Evolutionary conservation across 2,888 invertebrate genomes (phyloP).

Genomic region (Oconnorella tubifera): DNA sequence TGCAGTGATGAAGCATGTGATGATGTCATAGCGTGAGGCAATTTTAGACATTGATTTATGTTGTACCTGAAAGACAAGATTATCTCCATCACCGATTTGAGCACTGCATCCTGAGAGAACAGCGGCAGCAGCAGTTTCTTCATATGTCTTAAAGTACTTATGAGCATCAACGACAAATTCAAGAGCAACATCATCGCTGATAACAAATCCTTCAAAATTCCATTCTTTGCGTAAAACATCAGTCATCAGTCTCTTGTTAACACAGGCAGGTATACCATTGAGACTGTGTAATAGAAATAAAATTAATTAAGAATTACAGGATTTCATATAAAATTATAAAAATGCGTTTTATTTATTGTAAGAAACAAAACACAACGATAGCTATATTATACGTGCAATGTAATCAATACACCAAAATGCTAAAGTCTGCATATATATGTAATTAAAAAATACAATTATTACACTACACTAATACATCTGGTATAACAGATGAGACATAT

Average conservation of each 20-base stretch:
- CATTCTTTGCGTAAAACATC: conserved; percentile 45
- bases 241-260: conserved; percentile 44
- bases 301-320: no score
- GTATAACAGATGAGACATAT: no score
- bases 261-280: conserved; percentile 52
- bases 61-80: background rate
- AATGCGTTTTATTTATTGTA: background rate
- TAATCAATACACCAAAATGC: no score
- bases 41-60: no score
- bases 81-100: background rate
- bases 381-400: no score
- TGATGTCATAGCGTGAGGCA: no score
- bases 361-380: no score
- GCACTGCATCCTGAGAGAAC: conserved; percentile 29
- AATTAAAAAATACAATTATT: no score
- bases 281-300: no score
- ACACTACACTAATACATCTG: no score
- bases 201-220: conserved; percentile 48
- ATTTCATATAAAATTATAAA: background rate
- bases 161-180: conserved; percentile 41
- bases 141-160: conserved; percentile 35
- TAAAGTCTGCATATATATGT: no score
- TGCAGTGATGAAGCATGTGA: no score
- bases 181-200: conserved; percentile 49
- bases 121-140: conserved; percentile 32